phyloP scores from a whole-genome alignment of 2,888 invertebrate species.

The Cantharis rustica region DNA sequence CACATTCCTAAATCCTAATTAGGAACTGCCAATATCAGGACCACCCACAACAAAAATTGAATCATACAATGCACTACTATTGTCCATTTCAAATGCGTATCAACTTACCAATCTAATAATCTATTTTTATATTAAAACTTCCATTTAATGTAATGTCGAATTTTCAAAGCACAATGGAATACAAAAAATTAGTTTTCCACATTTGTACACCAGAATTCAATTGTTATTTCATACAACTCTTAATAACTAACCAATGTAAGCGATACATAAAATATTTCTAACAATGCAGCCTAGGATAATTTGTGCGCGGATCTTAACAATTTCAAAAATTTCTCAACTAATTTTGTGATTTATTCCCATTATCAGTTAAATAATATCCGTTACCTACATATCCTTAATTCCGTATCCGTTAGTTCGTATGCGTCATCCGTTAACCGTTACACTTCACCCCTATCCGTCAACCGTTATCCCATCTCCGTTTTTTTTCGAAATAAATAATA shows the following conservation, averaged over 20 bases:
- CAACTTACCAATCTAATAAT: neutral
- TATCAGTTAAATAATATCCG: too few species aligned
- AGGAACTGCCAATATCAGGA: constrained; percentile 32
- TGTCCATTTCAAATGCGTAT: neutral
- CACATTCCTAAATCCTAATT: constrained; percentile 32
- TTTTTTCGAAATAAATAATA: too few species aligned
- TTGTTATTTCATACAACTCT: neutral
- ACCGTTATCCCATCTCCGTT: too few species aligned
- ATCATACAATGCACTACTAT: neutral
- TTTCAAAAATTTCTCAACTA: too few species aligned
- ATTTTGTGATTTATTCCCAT: too few species aligned
- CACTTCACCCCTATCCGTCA: too few species aligned
- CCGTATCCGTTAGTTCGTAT: too few species aligned
- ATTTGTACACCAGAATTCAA: neutral
- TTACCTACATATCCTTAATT: too few species aligned
- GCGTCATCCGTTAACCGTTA: too few species aligned
- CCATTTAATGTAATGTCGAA: neutral
- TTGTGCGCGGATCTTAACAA: too few species aligned
- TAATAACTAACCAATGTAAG: neutral
- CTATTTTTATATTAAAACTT: neutral
- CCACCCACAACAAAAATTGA: constrained; percentile 28
- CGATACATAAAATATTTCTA: neutral
- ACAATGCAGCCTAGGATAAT: too few species aligned
- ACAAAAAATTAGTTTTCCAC: neutral
- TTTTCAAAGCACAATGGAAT: neutral